phyloP scores from a whole-genome alignment of 1,140 invertebrate species.

The silkworm (Bombyx mori) region DNA sequence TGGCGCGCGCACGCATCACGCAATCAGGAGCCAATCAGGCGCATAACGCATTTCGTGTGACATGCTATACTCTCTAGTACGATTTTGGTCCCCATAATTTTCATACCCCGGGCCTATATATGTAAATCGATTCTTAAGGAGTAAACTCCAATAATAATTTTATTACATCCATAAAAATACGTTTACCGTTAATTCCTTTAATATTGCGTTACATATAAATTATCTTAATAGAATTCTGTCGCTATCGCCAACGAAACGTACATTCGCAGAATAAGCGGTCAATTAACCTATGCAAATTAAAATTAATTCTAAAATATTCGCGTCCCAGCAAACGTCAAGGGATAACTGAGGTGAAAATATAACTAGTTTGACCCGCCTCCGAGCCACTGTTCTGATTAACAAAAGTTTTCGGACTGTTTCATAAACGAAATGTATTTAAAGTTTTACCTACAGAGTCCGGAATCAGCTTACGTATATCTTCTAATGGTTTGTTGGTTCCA shows the following conservation, averaged over 20 bases:
- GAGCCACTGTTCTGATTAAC: conserved; percentile 51
- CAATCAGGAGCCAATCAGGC: too few species aligned
- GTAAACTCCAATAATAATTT: too few species aligned
- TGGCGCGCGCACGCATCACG: too few species aligned
- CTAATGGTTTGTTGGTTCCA: too few species aligned
- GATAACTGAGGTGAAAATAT: conserved; percentile 29
- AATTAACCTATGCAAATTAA: conserved; percentile 41
- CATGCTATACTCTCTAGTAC: too few species aligned
- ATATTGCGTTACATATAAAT: background rate
- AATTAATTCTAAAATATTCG: conserved; percentile 39
- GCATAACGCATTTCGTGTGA: too few species aligned
- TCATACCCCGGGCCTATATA: too few species aligned
- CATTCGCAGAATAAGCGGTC: conserved; percentile 18
- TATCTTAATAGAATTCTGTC: conserved; percentile 1
- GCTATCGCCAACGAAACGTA: background rate
- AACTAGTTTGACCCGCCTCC: conserved; percentile 38
- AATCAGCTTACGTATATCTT: conserved; percentile 9
- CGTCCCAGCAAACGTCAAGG: conserved; percentile 21
- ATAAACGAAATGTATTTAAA: conserved; percentile 45
- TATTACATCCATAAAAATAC: too few species aligned
- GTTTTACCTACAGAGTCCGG: conserved; percentile 12
- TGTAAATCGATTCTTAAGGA: too few species aligned
- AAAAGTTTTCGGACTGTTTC: conserved; percentile 47
- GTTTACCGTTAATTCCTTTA: background rate
- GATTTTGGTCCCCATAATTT: too few species aligned